Conservation (phyloP, 35 echinoderm and acorn worm species). For the Lytechinus pictus region DNA sequence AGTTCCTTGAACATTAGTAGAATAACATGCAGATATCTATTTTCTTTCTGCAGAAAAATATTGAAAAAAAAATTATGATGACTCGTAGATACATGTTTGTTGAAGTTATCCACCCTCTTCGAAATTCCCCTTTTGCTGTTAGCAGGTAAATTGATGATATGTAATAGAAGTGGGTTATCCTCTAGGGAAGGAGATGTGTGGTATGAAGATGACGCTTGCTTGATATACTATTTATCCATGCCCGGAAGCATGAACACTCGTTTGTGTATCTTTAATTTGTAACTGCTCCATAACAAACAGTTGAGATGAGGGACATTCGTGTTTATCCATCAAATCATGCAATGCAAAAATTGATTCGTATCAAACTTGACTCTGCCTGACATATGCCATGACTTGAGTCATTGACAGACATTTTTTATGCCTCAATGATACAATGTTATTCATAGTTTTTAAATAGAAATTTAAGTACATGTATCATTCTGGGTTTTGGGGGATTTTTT, state of each 20-base stretch:
- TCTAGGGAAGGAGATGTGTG: background rate
- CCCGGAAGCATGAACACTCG: background rate
- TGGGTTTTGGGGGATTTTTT: too few species aligned
- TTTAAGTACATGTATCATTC: too few species aligned
- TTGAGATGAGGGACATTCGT: background rate
- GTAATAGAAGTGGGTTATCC: background rate
- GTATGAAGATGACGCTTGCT: background rate
- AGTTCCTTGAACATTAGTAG: too few species aligned
- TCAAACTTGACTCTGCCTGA: background rate
- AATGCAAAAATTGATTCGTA: background rate
- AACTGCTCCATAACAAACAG: background rate
- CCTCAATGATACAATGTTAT: background rate
- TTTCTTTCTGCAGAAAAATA: background rate
- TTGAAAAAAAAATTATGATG: background rate
- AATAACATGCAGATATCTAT: too few species aligned
- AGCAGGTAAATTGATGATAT: background rate
- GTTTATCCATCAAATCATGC: background rate
- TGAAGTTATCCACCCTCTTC: background rate
- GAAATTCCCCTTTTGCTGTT: background rate
- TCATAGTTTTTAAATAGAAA: too few species aligned
- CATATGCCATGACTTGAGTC: background rate
- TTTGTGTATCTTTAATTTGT: background rate
- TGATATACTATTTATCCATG: constrained; percentile 2
- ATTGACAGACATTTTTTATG: background rate
- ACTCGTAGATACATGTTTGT: background rate